Conservation (phyloP, 2,797 vertebrate species). For the Ctenosaura bakeri region DNA sequence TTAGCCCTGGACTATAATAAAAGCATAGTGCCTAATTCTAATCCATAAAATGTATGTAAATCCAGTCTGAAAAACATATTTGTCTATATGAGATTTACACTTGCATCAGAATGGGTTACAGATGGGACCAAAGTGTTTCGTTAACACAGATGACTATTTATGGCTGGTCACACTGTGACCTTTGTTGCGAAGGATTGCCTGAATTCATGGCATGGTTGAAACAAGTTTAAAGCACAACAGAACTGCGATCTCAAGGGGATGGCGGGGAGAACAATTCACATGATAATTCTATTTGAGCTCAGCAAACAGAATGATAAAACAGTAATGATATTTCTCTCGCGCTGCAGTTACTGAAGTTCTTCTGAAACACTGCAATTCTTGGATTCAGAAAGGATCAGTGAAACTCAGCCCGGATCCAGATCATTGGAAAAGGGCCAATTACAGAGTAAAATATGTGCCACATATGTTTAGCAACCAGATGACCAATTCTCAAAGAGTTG, state of each 20-base stretch:
- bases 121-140: constrained; percentile 71
- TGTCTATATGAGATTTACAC: constrained; percentile 67
- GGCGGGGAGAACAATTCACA: constrained; percentile 25
- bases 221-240: constrained; percentile 54
- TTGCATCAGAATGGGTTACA: constrained; percentile 66
- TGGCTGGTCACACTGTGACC: constrained; percentile 59
- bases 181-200: constrained; percentile 55
- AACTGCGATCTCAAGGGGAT: constrained; percentile 30
- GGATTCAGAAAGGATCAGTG: constrained; percentile 10
- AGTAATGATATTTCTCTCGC: constrained; percentile 26
- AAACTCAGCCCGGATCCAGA: background rate
- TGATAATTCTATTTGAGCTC: constrained; percentile 37
- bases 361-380: constrained; percentile 20
- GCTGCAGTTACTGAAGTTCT: background rate
- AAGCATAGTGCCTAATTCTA: constrained; percentile 70
- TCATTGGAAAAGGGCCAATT: background rate
- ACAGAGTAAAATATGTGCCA: background rate
- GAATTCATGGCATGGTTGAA: constrained; percentile 33
- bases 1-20: constrained; percentile 71
- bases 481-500: background rate
- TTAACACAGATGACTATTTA: constrained; percentile 72
- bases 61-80: constrained; percentile 73
- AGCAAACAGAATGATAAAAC: constrained; percentile 40
- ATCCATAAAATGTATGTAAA: constrained; percentile 74
- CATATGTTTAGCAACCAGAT: background rate